These are phyloP conservation scores for Sinocyclocheilus maitianheensis DNA, from an alignment of 2,113 vertebrate species.

Conservation along the genomic window DNA sequence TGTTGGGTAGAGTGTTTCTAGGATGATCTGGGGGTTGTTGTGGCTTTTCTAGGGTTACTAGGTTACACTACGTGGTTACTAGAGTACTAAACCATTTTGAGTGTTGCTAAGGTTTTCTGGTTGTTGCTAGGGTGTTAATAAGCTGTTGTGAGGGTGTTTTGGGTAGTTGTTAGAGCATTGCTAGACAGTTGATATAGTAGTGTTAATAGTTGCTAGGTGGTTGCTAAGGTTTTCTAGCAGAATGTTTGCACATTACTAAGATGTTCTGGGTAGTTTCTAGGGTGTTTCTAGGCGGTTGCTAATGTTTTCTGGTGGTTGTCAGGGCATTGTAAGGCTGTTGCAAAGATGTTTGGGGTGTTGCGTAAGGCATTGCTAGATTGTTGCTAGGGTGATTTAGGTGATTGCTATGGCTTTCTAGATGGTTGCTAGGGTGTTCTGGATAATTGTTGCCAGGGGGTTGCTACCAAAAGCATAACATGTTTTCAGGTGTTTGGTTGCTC, in stretches of 20 bases:
- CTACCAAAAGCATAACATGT: no score
- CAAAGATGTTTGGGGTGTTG: background rate
- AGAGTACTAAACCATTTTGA: background rate
- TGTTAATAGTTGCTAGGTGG: no score
- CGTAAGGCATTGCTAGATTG: background rate
- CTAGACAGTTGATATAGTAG: background rate
- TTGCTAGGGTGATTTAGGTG: background rate
- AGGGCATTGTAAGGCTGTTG: background rate
- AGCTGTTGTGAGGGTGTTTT: background rate
- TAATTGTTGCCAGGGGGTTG: background rate
- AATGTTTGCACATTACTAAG: no score
- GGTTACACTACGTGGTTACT: no score
- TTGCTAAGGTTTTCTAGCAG: no score
- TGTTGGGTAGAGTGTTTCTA: background rate
- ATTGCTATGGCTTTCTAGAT: background rate
- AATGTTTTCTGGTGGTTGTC: constrained; percentile 17
- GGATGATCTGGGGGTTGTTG: background rate
- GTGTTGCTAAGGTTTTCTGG: background rate
- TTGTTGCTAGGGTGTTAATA: background rate
- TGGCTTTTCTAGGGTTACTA: no score
- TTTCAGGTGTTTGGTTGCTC: background rate
- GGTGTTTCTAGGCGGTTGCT: no score
- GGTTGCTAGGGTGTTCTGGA: background rate
- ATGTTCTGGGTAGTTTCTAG: no score
- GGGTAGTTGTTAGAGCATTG: constrained; percentile 7